These are phyloP conservation scores for Cisticola juncidis DNA, from an alignment of 2,113 vertebrate species.

Conservation along the genomic window DNA sequence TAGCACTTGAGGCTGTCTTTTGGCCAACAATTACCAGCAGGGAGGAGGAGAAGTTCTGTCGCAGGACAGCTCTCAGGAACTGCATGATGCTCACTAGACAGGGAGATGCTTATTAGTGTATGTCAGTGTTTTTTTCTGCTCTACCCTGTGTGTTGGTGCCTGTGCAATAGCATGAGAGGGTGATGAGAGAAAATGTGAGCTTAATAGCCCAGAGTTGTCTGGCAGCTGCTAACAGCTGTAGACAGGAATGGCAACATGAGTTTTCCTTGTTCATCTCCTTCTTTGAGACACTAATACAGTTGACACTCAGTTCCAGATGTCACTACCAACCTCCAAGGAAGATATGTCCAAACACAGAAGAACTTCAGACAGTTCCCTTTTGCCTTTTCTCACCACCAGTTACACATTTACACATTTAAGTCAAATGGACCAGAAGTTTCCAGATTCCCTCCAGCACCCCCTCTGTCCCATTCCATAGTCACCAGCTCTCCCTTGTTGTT, in stretches of 20 bases:
- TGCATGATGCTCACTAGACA: slow-evolving; percentile 82
- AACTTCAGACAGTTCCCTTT: not conserved
- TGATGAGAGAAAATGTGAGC: not conserved
- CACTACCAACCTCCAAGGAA: not conserved
- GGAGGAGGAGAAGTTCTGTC: slow-evolving; percentile 80
- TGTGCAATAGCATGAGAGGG: not conserved
- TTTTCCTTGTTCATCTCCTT: not conserved
- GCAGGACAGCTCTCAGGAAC: slow-evolving; percentile 83
- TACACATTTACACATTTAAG: not conserved
- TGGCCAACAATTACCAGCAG: slow-evolving; percentile 70
- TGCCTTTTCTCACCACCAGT: not conserved
- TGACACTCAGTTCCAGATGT: not conserved
- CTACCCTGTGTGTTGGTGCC: not conserved
- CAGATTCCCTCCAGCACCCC: not conserved
- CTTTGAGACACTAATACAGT: not conserved
- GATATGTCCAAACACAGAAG: not conserved
- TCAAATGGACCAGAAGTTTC: not conserved
- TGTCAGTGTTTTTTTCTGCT: not conserved
- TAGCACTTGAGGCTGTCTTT: not conserved
- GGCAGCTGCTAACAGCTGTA: not conserved
- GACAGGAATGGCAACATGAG: not conserved
- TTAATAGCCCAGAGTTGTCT: not conserved
- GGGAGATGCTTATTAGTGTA: not conserved
- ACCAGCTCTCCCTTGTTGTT: not conserved
- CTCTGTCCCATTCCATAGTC: not conserved